These are phyloP conservation scores for Icerya purchasi DNA, from an alignment of 2,888 invertebrate genomes.

Conservation along the genomic window DNA sequence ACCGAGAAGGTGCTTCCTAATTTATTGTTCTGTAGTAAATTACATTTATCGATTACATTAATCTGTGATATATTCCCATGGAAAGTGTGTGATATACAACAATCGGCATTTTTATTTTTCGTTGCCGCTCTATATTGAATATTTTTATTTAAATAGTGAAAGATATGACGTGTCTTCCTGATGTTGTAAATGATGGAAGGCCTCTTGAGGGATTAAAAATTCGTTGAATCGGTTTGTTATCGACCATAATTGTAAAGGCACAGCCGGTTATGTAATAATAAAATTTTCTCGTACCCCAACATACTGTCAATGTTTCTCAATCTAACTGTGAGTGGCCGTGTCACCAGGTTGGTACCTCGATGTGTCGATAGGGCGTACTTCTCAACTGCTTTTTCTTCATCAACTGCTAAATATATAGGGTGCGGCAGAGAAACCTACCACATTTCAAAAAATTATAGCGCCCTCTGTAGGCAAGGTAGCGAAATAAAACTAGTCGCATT, in stretches of 20 bases:
- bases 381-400: slow-evolving; percentile 9
- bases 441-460: no score
- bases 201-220: slow-evolving; percentile 1
- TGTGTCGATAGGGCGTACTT: slow-evolving; percentile 14
- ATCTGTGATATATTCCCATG: neutral
- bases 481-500: no score
- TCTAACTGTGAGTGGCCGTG: slow-evolving; percentile 15
- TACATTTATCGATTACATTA: neutral
- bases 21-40: neutral
- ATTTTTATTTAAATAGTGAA: slow-evolving; percentile 2
- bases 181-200: neutral
- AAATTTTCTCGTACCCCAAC: slow-evolving; percentile 8
- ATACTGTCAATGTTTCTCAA: slow-evolving; percentile 16
- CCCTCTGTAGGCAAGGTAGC: no score
- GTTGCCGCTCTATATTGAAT: neutral
- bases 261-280: neutral
- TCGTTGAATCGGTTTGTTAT: slow-evolving; percentile 1
- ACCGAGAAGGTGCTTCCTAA: neutral
- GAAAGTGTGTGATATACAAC: neutral
- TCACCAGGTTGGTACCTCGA: slow-evolving; percentile 14
- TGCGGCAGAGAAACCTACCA: no score
- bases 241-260: neutral
- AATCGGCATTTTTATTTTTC: neutral
- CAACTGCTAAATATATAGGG: slow-evolving; percentile 14
- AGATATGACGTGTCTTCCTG: slow-evolving; percentile 12